Conservation (phyloP, 2,113 vertebrate genomes). For the Sorex fumeus region DNA sequence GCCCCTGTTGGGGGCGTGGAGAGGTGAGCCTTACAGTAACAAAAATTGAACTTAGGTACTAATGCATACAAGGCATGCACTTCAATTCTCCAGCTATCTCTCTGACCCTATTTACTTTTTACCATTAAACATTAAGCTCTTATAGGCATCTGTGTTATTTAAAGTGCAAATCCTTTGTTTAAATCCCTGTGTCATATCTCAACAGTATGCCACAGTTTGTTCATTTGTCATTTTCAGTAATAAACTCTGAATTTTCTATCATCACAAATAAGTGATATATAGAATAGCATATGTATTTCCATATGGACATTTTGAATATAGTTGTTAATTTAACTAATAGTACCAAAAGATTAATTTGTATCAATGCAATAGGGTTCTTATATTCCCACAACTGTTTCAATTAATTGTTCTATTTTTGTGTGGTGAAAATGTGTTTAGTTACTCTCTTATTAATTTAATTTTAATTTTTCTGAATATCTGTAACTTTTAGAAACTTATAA, state of each 20-base stretch:
- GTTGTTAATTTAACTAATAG: constrained; percentile 3
- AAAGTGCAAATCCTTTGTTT: not conserved
- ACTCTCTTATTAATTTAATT: not conserved
- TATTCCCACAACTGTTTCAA: not conserved
- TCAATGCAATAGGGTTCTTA: not conserved
- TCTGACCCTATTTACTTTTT: not conserved
- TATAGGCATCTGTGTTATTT: not conserved
- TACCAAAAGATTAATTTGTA: not conserved
- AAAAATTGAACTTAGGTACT: too few relatives aligned
- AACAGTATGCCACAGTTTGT: not conserved
- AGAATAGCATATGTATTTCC: not conserved
- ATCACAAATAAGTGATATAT: not conserved
- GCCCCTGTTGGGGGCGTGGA: too few relatives aligned
- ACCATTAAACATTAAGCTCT: not conserved
- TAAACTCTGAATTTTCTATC: too few relatives aligned
- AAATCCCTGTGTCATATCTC: not conserved
- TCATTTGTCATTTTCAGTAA: not conserved
- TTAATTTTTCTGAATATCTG: constrained; percentile 12
- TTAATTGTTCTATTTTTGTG: not conserved
- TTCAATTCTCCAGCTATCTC: too few relatives aligned
- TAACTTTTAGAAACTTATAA: not conserved
- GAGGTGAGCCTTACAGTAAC: too few relatives aligned
- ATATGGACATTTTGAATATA: not conserved
- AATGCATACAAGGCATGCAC: too few relatives aligned
- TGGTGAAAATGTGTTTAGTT: not conserved